Percentiles rank a stretch among this genome's conserved stretches.
Conservation (phyloP, 2,113 vertebrate genomes). For the Prionailurus viverrinus region DNA sequence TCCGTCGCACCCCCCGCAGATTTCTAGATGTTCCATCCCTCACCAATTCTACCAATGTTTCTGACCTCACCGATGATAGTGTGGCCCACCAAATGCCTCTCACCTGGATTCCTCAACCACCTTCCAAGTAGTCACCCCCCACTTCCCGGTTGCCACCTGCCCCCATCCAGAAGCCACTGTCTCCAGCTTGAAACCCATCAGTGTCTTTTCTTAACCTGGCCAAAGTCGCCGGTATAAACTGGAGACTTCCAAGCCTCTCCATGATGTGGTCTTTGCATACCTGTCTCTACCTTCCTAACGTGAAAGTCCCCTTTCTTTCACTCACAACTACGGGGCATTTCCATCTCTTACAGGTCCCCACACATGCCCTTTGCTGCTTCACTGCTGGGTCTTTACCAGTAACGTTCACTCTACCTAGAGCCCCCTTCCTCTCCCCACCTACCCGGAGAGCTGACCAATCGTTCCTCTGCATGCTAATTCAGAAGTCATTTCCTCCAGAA, state of each 20-base stretch:
- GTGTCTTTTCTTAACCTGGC: no score
- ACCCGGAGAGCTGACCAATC: neutral
- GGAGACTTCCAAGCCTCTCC: neutral
- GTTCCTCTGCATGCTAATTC: neutral
- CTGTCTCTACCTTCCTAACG: no score
- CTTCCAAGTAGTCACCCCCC: neutral
- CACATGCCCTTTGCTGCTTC: fast-evolving
- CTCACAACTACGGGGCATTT: neutral
- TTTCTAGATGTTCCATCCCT: neutral
- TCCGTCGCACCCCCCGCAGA: fast-evolving
- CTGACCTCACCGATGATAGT: neutral
- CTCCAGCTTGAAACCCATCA: neutral
- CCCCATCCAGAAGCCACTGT: neutral
- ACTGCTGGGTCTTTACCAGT: neutral
- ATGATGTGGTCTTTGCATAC: neutral
- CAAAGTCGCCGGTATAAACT: neutral
- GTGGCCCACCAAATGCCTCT: neutral
- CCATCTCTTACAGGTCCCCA: neutral
- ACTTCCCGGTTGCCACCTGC: neutral
- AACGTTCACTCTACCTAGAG: neutral
- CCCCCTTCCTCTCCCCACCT: neutral
- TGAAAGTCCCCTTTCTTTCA: neutral
- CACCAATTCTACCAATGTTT: neutral
- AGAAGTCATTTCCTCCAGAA: neutral
- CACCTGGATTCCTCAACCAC: neutral